Percentiles rank a stretch among this genome's conserved stretches.
phyloP scores from a whole-genome alignment of 2,888 invertebrate species.

The Romanomermis culicivorax region DNA sequence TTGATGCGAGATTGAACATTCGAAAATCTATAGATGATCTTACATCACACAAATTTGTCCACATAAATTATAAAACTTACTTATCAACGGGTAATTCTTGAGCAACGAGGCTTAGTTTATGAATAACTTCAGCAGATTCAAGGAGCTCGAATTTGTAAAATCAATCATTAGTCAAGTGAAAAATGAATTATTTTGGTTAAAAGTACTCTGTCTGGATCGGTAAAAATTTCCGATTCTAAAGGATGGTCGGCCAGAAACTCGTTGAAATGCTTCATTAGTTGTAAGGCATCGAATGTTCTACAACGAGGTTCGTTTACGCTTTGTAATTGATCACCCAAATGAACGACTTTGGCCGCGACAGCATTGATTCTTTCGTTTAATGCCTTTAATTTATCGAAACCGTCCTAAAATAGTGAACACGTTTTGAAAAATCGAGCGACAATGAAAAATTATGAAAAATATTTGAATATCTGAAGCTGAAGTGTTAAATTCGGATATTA shows the following conservation, averaged over 20 bases:
- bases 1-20: conserved; percentile 5
- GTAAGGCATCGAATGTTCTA: conserved; percentile 78
- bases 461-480: too few species aligned
- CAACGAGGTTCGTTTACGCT: conserved; percentile 83
- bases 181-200: background rate
- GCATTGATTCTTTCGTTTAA: conserved; percentile 84
- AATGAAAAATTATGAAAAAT: too few species aligned
- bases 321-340: conserved; percentile 92
- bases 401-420: conserved; percentile 13
- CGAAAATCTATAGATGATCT: background rate
- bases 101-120: conserved; percentile 78
- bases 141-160: conserved; percentile 42
- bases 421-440: too few species aligned
- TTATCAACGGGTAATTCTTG: conserved; percentile 57
- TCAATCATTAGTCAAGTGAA: background rate
- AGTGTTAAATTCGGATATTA: too few species aligned
- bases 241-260: conserved; percentile 72
- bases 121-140: conserved; percentile 89
- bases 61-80: too few species aligned
- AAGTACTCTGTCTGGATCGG: conserved; percentile 51
- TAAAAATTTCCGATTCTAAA: conserved; percentile 60
- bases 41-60: too few species aligned
- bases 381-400: conserved; percentile 35
- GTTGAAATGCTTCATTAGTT: conserved; percentile 67
- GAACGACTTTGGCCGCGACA: conserved; percentile 88